Base-by-base conservation (phyloP, 2,888 invertebrate genomes). In the Allygus modestus region DNA sequence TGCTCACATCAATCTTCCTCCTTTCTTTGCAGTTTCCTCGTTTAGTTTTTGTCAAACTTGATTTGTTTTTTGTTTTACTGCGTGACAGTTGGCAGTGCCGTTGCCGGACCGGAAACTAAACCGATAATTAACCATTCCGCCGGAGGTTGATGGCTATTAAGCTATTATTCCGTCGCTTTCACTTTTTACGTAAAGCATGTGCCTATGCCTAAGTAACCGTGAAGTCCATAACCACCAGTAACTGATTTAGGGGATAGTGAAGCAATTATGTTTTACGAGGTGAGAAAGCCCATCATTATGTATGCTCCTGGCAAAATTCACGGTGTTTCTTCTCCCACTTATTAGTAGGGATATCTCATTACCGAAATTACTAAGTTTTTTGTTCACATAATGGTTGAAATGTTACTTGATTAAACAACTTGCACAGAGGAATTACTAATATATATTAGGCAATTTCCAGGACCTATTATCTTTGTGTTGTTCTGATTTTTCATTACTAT, bases 81-180 rank as follows among this genome's bases (percentile, higher is more conserved):
- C 26, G 23, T 15, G 51, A 77, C 77, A 77, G 77, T 77, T 77
- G 77, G 77, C 28, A 77, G 33, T 28, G 17, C 23, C n/a, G 33
- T 46, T 77, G 26, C 28, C 51, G 77, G 54, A 7, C 77, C 51
- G 77, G 77, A 77, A 77, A 77, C 51, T 20, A 7, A 23, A 28
- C 20, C 77, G 51, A 77, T 77, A 77, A 77, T 77, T 51, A 77
- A 28, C 77, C 51, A 77, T 77, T 77, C 77, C 33, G 37, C 77
- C 77, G 77, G 77, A 77, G 77, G 77, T 77, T 51, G 77, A 41
- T 43, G 77, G 23, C 77, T 46, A 77, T 51, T 77, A 77, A 77
- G 51, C 28, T 28, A 77, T 77, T 77, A 73, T 33, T 33, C 15
- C 69, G 41, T 41, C 12, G 51, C 77, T 77, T 77, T 77, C 77